Base-by-base conservation (phyloP, 2,113 vertebrate species). In the Syngnathus scovelli region DNA sequence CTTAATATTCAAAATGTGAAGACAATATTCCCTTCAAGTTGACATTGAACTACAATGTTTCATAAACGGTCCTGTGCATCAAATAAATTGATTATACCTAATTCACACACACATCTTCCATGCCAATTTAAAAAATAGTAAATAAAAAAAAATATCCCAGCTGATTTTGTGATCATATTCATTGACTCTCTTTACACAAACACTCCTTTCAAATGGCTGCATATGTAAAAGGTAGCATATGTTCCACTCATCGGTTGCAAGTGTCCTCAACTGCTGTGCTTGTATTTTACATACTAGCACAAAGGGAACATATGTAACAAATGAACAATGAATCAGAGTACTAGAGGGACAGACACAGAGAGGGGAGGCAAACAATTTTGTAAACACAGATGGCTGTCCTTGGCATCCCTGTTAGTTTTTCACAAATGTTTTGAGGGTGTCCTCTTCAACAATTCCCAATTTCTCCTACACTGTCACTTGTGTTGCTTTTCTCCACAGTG, bases 341-440 rank as follows among this genome's bases (percentile, higher is more conserved):
- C 82, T 78, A 82, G 78, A 81, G 81, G 85, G 84, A 81, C 68
- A 49, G 81, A 83, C 81, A 84, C 78, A 81, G 78, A 80, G 74
- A 81, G 76, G 85, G 79, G 79, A 83, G 71, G 75, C 76, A 81
- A 77, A 84, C 72, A 77, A 85, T 84, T 84, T 61, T 76, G 85
- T 85, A 87, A 88, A 88, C 85, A 91, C 87, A 87, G 87, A 87
- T 89, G 86, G 86, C 83, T 66, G 78, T 87, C 84, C 86, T 87
- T 90, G 88, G 87, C 88, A 83, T 80, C 66, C 49, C 60, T 63
- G 74, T 82, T 78, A 80, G 65, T 77, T 83, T 81, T 84, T 83
- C 83, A 85, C 75, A 84, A 89, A 83, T 87, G 86, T 87, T 90
- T 85, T 85, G 85, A 91, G 83, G 88, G 86, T 74, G 75, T 79